Conservation (phyloP, 2,797 vertebrate species). For the Vespertilio murinus region DNA sequence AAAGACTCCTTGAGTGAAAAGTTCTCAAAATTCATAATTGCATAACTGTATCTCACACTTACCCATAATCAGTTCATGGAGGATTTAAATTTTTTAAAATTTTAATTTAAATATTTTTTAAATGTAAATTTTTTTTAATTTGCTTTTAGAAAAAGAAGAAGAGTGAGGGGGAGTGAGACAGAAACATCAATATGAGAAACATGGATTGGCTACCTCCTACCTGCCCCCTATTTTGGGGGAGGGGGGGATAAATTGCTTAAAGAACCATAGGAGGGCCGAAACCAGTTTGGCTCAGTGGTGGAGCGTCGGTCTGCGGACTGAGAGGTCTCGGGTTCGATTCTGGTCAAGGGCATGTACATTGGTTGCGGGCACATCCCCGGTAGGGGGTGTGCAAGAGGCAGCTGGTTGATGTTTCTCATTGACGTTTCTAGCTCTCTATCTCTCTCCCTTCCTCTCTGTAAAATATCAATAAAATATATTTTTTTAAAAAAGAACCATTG, state of each 20-base stretch:
- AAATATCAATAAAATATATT: too few species aligned
- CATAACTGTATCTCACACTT: neutral
- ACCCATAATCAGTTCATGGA: neutral
- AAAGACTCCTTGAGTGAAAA: neutral
- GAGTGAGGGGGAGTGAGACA: neutral
- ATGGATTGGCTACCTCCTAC: neutral
- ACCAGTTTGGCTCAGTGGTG: too few species aligned
- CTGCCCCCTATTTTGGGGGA: neutral
- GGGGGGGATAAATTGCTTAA: neutral
- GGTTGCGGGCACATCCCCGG: too few species aligned
- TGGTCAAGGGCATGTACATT: too few species aligned
- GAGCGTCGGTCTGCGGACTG: too few species aligned
- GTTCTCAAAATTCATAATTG: neutral
- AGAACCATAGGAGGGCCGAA: neutral
- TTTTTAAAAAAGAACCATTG: neutral
- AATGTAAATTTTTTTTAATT: neutral
- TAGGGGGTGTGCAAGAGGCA: too few species aligned
- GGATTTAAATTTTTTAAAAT: neutral
- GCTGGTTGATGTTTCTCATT: too few species aligned
- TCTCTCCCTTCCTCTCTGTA: too few species aligned
- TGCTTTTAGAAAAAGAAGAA: neutral
- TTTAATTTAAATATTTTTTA: neutral
- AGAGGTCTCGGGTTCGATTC: too few species aligned
- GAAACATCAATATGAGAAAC: neutral
- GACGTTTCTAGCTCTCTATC: too few species aligned